These are phyloP conservation scores for Holothuria leucospilota DNA, from an alignment of 53 echinoderm and acorn worm species.

Conservation along the genomic window DNA sequence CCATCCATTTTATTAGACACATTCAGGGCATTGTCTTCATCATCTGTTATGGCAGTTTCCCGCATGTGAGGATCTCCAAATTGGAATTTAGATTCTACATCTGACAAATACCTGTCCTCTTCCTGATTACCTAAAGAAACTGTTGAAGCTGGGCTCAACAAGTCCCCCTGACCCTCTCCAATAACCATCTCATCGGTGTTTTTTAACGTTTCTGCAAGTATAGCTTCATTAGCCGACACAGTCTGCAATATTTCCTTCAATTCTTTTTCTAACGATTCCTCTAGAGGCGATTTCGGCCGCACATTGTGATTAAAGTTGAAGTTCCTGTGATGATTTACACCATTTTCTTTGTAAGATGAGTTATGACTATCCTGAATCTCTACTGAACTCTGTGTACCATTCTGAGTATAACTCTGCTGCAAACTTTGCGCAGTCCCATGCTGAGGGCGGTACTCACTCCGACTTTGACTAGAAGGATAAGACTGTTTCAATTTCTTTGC, in stretches of 20 bases:
- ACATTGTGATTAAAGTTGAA: constrained; percentile 87
- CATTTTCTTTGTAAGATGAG: not conserved
- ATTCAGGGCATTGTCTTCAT: constrained; percentile 71
- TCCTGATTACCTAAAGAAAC: constrained; percentile 62
- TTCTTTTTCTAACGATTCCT: constrained; percentile 80
- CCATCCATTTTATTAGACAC: constrained; percentile 68
- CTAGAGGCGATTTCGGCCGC: constrained; percentile 60
- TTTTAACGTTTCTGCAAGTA: constrained; percentile 74
- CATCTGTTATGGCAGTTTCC: constrained; percentile 87
- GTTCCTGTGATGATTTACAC: constrained; percentile 30
- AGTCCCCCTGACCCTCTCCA: not conserved
- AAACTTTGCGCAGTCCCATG: not conserved
- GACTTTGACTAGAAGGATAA: constrained; percentile 40
- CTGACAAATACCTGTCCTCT: constrained; percentile 24
- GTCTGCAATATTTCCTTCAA: constrained; percentile 88
- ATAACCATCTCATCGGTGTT: constrained; percentile 64
- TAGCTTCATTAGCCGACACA: constrained; percentile 79
- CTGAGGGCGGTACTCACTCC: constrained; percentile 49
- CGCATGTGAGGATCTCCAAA: constrained; percentile 69
- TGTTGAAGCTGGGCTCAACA: constrained; percentile 68
- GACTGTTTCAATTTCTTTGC: constrained; percentile 77
- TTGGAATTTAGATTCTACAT: constrained; percentile 57
- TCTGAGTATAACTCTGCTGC: not conserved
- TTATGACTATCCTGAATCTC: not conserved
- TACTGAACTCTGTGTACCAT: not conserved